Percentiles rank a stretch among this genome's conserved stretches.
These are phyloP conservation scores for Onthophagus taurus DNA, from an alignment of 1,140 invertebrate species.

Conservation along the genomic window DNA sequence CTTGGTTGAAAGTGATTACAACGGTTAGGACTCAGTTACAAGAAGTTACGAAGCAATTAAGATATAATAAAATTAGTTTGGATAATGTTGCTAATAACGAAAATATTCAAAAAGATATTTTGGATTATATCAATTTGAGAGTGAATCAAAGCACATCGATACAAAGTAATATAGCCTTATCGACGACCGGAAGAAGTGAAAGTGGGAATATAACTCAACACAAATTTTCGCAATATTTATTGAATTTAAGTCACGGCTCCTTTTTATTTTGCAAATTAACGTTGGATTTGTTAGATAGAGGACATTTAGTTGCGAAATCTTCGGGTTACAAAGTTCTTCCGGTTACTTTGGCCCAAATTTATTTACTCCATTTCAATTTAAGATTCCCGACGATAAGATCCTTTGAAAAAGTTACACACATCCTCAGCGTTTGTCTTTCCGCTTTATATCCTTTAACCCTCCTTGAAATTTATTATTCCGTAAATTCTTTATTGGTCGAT, in stretches of 20 bases:
- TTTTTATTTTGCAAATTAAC: slow-evolving; percentile 88
- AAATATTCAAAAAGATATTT: slow-evolving; percentile 68
- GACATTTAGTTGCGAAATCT: slow-evolving; percentile 87
- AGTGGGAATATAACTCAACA: slow-evolving; percentile 50
- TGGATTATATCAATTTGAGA: slow-evolving; percentile 78
- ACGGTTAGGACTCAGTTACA: slow-evolving; percentile 77
- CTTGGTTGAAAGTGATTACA: slow-evolving; percentile 83
- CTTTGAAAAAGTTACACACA: slow-evolving; percentile 78
- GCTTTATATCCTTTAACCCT: slow-evolving; percentile 83
- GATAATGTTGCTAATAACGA: slow-evolving; percentile 58
- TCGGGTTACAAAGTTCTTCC: slow-evolving; percentile 88
- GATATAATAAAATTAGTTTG: slow-evolving; percentile 63
- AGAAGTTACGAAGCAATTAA: slow-evolving; percentile 73
- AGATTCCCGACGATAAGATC: slow-evolving; percentile 82
- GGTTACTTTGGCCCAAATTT: slow-evolving; percentile 85
- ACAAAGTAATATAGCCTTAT: slow-evolving; percentile 71
- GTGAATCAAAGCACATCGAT: slow-evolving; percentile 69
- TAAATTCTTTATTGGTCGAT: slow-evolving; percentile 73
- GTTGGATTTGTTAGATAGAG: slow-evolving; percentile 87
- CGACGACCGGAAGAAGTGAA: slow-evolving; percentile 56
- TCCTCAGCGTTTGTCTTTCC: slow-evolving; percentile 83
- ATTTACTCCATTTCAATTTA: slow-evolving; percentile 86
- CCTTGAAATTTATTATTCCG: slow-evolving; percentile 87
- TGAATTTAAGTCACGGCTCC: slow-evolving; percentile 74
- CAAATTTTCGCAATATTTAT: slow-evolving; percentile 79